phyloP scores from a whole-genome alignment of 2,888 invertebrate species.

The Dichetophora obliterata region DNA sequence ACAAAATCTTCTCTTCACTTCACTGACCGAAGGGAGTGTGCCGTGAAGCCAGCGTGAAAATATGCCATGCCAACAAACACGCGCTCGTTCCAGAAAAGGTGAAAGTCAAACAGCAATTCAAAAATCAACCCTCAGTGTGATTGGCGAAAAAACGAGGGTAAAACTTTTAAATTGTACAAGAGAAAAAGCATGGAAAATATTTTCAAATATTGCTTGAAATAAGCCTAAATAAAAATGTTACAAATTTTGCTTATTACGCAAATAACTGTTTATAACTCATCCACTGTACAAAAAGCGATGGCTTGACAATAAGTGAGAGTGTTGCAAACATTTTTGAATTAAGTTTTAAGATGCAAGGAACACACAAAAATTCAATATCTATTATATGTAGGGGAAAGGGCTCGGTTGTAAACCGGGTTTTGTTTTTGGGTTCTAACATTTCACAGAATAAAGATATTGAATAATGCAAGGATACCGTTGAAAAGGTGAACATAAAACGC shows the following conservation, averaged over 20 bases:
- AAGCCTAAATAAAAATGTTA: neutral
- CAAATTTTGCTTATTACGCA: slow-evolving; percentile 4
- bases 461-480: no score
- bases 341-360: no score
- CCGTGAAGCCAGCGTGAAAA: slow-evolving; percentile 5
- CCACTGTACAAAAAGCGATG: no score
- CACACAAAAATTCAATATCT: no score
- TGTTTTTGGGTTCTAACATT: no score
- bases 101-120: slow-evolving; percentile 26
- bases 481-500: no score
- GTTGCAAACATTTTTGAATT: no score
- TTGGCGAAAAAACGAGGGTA: neutral
- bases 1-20: slow-evolving; percentile 3
- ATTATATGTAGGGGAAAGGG: no score
- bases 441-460: no score
- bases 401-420: no score
- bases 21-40: slow-evolving; percentile 2
- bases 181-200: neutral
- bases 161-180: neutral
- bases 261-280: neutral
- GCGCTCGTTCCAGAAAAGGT: slow-evolving; percentile 19
- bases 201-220: neutral
- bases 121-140: slow-evolving; percentile 35
- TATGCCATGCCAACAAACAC: slow-evolving; percentile 23
- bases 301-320: no score